Evolutionary conservation across 2,113 vertebrate genomes (phyloP).

Genomic region (Strix uralensis): DNA sequence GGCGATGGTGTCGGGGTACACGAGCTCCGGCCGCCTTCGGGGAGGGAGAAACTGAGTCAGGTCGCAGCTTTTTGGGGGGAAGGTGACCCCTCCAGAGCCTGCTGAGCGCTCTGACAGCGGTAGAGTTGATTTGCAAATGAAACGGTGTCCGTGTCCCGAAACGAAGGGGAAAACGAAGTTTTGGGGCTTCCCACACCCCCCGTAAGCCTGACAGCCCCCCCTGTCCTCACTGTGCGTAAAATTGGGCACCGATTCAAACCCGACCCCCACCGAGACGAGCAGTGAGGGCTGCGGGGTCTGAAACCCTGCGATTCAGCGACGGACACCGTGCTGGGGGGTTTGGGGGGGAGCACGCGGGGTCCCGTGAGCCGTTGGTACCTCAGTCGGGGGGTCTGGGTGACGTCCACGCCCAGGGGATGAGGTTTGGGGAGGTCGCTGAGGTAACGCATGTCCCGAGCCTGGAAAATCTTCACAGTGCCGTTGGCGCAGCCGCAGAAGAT

Average conservation of each 20-base stretch:
- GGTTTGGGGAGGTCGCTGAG: no score
- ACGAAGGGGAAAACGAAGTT: background rate
- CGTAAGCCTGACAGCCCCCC: background rate
- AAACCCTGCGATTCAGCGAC: fast-evolving
- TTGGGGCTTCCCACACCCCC: no score
- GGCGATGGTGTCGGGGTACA: conserved; percentile 82
- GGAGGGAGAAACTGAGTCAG: background rate
- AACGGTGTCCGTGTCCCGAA: fast-evolving
- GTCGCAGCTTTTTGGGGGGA: background rate
- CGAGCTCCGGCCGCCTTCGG: conserved; percentile 43
- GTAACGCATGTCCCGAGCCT: no score
- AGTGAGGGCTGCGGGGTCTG: background rate
- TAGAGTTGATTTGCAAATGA: no score
- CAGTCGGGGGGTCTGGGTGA: no score
- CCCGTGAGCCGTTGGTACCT: no score
- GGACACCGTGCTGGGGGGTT: fast-evolving
- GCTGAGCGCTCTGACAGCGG: background rate
- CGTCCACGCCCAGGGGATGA: no score
- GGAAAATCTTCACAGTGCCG: no score
- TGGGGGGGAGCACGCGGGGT: no score
- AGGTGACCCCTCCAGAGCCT: background rate
- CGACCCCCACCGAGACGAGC: no score
- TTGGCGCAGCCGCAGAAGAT: no score
- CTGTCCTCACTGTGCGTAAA: fast-evolving
- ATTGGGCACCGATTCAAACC: fast-evolving